Conservation (phyloP, 2,113 vertebrate species). For the Archocentrus centrarchus region DNA sequence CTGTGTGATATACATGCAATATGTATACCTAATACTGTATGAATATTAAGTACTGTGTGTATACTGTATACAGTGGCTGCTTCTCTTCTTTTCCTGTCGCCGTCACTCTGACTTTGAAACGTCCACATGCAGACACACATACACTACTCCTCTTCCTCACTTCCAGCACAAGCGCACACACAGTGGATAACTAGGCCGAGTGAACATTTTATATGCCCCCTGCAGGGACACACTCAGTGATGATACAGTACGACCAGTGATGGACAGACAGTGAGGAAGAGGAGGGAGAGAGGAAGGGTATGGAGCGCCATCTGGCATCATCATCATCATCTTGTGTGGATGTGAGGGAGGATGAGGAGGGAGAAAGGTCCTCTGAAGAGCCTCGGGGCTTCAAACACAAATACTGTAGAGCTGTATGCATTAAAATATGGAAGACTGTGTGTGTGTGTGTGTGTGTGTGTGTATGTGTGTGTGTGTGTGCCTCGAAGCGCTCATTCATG, state of each 20-base stretch:
- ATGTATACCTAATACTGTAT: neutral
- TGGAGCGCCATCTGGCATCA: conserved; percentile 55
- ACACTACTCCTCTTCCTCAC: conserved; percentile 3
- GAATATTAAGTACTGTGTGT: neutral
- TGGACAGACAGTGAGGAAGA: conserved; percentile 21
- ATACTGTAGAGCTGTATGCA: conserved; percentile 12
- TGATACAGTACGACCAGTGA: conserved; percentile 56
- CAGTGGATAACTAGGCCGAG: conserved; percentile 56
- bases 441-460: neutral
- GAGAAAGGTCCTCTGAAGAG: conserved; percentile 5
- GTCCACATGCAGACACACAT: neutral
- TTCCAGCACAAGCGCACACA: conserved; percentile 2
- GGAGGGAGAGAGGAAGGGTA: neutral
- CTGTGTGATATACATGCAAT: neutral
- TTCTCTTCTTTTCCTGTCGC: neutral
- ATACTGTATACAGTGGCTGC: neutral
- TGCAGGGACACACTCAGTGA: conserved; percentile 53
- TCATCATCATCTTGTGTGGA: neutral
- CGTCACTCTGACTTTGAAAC: conserved; percentile 18
- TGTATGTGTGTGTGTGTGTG: conserved; percentile 24
- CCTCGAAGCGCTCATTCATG: conserved; percentile 6
- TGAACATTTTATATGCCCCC: conserved; percentile 24
- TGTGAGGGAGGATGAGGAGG: neutral
- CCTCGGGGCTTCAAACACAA: conserved; percentile 8
- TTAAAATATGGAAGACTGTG: conserved; percentile 29